phyloP scores from a whole-genome alignment of 2,113 vertebrate genomes.

The Cariama cristata region DNA sequence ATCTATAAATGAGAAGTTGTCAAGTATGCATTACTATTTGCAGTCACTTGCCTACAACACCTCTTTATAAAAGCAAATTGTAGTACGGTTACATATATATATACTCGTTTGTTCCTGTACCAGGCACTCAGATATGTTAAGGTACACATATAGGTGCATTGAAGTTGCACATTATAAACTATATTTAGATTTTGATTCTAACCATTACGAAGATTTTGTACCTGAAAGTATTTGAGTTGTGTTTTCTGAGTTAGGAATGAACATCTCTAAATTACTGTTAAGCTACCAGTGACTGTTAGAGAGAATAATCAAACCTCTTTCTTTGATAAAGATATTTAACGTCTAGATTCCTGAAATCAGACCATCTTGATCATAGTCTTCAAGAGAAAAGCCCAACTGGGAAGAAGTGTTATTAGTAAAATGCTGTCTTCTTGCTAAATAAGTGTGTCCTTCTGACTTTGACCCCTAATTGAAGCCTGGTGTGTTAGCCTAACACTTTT shows the following conservation, averaged over 20 bases:
- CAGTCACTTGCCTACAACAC: background rate
- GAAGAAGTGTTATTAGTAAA: background rate
- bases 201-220: background rate
- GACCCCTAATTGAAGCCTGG: background rate
- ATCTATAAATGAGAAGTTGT: background rate
- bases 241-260: background rate
- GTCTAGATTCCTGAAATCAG: background rate
- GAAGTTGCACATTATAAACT: background rate
- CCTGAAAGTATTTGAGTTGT: background rate
- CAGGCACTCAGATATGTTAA: background rate
- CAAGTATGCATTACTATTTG: background rate
- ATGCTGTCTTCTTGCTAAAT: background rate
- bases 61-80: background rate
- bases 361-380: background rate
- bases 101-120: background rate
- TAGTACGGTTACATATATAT: background rate
- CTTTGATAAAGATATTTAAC: background rate
- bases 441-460: background rate
- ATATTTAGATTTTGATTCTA: background rate
- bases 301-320: background rate
- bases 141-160: background rate
- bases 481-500: background rate
- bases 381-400: background rate
- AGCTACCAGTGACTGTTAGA: background rate
- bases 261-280: background rate